Evolutionary conservation across 1,140 invertebrate species (phyloP).

Genomic region (Sminthurides bifidus): DNA sequence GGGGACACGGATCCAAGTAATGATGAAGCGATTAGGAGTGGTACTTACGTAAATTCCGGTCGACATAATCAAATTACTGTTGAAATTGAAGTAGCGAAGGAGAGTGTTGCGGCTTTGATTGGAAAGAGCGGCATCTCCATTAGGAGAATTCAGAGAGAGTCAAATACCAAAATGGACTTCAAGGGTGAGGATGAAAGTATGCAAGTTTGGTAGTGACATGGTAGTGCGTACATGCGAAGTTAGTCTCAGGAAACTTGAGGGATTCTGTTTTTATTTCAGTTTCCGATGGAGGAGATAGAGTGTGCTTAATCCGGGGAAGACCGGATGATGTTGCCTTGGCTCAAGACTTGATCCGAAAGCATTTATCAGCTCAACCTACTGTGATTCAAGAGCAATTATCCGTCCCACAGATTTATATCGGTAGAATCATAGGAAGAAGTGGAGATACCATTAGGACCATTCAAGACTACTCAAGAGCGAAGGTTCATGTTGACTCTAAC

Average conservation of each 20-base stretch:
- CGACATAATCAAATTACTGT: no score
- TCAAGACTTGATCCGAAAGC: slow-evolving; percentile 18
- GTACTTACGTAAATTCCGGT: no score
- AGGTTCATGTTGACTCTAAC: slow-evolving; percentile 8
- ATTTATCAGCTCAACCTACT: slow-evolving; percentile 18
- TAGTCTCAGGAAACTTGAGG: no score
- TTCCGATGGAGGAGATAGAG: slow-evolving; percentile 21
- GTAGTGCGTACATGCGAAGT: neutral
- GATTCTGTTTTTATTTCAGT: slow-evolving; percentile 7
- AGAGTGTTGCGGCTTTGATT: slow-evolving; percentile 19
- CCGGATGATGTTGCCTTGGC: slow-evolving; percentile 17
- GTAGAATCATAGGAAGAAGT: slow-evolving; percentile 25
- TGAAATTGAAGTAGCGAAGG: neutral
- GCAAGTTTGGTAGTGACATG: neutral
- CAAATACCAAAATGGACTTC: slow-evolving; percentile 24
- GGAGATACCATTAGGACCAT: slow-evolving; percentile 25
- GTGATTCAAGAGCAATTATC: neutral
- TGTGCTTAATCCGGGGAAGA: slow-evolving; percentile 15
- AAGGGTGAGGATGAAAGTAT: slow-evolving; percentile 19
- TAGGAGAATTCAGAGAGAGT: slow-evolving; percentile 18
- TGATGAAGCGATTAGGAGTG: no score
- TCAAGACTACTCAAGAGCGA: slow-evolving; percentile 22
- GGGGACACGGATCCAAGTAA: no score
- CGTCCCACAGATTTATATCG: slow-evolving; percentile 15
- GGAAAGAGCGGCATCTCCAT: slow-evolving; percentile 23